Evolutionary conservation across 1,140 invertebrate genomes (phyloP).

Genomic region (Polypedilum pembai): DNA sequence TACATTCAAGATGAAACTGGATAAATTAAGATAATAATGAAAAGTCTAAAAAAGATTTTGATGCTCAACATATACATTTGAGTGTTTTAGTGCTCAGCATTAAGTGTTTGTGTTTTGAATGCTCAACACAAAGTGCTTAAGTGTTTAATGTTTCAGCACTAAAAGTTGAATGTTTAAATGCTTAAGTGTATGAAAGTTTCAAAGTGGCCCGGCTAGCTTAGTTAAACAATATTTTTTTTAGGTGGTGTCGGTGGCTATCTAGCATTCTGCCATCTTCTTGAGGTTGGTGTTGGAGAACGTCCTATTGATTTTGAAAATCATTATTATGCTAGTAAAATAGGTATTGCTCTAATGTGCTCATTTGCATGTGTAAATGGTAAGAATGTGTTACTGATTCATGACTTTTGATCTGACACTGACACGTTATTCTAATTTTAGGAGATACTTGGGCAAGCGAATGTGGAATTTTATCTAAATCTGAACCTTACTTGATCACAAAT

Average conservation of each 20-base stretch:
- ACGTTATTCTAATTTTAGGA: slow-evolving; percentile 36
- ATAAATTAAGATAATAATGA: no score
- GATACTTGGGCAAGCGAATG: slow-evolving; percentile 90
- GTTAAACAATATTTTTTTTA: neutral
- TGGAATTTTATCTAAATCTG: slow-evolving; percentile 60
- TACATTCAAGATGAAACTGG: no score
- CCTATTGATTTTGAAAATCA: slow-evolving; percentile 70
- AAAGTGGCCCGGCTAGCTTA: no score
- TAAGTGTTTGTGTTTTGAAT: no score
- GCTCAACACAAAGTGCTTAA: neutral
- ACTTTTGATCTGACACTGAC: no score
- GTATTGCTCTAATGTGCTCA: slow-evolving; percentile 48
- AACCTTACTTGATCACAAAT: slow-evolving; percentile 71
- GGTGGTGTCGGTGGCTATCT: slow-evolving; percentile 69
- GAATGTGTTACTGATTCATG: no score
- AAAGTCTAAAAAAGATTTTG: no score
- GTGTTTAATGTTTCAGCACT: no score
- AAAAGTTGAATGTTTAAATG: no score
- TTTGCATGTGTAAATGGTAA: slow-evolving; percentile 68
- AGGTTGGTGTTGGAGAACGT: slow-evolving; percentile 67
- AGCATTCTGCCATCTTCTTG: slow-evolving; percentile 70
- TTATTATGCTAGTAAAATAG: slow-evolving; percentile 72
- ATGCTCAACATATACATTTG: no score
- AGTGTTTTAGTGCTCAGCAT: no score
- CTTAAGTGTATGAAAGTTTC: no score